Base-by-base conservation (phyloP, 2,113 vertebrate genomes). In the Myotis yumanensis region DNA sequence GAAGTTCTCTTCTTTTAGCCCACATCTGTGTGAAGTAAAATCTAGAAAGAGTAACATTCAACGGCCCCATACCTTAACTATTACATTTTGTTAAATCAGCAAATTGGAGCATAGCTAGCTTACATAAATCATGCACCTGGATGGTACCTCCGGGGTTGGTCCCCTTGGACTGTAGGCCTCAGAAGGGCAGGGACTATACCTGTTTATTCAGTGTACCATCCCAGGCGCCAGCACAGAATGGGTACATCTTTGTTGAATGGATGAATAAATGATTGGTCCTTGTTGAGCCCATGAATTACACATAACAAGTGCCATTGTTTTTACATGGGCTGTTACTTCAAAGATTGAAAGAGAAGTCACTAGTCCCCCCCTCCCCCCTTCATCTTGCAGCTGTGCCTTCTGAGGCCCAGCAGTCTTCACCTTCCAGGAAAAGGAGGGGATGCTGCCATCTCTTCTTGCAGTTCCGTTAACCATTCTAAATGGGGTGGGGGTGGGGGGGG, bases 401-500 rank as follows among this genome's bases (percentile, higher is more conserved):
- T 32, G 43, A 83, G 89, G 51, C 69, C 89, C 8, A 10, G 15
- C 43, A 54, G 83, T 51, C 51, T 71, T 88, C 37, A 23, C 51
- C 37, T 77, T 75, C 71, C 48, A 88, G 18, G 46, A 37, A 68
- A 77, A 89, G 77, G 5, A 89, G 48, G 75, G 12, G 71, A 62
- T 17, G 48, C n/a, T 82, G 16, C 10, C 52, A 35, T 32, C 4
- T 25, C 17, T 73, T 62, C 88, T 37, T 82, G 40, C n/a, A 46
- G 48, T 46, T 62, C 28, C 66, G 1, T 10, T 90, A 69, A 71
- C 15, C 18, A 85, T 40, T 28, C 10, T n/a, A 92, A 94, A 46
- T 7, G 22, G 57, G 54, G 22, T 57, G 7, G 9, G 8, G 99
- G 99, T 11, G 18, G 98, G 57, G 54, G 22, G 23, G 7, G 9